Percentiles rank a stretch among this genome's conserved stretches.
Evolutionary conservation across 2,113 vertebrate species (phyloP).

Genomic region (Baryphthengus martii): DNA sequence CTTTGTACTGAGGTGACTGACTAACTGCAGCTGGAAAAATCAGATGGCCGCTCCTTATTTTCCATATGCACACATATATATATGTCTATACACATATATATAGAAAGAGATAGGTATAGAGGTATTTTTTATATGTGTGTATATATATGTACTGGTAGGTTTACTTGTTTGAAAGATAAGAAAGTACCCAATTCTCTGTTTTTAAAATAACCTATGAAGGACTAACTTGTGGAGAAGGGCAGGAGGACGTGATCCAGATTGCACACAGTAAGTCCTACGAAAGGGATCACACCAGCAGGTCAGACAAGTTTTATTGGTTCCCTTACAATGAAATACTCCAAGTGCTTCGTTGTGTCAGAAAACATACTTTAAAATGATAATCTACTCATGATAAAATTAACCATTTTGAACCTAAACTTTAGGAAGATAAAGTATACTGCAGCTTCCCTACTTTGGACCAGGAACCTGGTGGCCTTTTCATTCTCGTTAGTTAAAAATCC

Average conservation of each 20-base stretch:
- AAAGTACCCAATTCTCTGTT: neutral
- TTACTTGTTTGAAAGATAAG: neutral
- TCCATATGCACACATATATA: neutral
- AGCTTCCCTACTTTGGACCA: neutral
- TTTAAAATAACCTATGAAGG: neutral
- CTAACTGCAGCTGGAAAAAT: neutral
- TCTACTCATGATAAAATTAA: neutral
- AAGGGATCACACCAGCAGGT: neutral
- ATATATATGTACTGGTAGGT: neutral
- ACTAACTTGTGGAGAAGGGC: neutral
- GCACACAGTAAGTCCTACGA: neutral
- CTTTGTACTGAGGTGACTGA: neutral
- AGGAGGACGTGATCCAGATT: neutral
- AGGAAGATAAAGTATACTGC: neutral
- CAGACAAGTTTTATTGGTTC: neutral
- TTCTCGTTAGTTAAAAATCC: neutral
- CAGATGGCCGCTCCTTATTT: neutral
- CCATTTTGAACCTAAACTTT: neutral
- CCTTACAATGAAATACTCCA: neutral
- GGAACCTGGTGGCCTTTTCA: neutral
- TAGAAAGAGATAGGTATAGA: accelerated
- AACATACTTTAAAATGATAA: neutral
- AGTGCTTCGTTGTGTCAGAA: neutral
- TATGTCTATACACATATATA: neutral
- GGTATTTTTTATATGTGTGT: neutral